These are phyloP conservation scores for Periophthalmus magnuspinnatus DNA, from an alignment of 2,797 vertebrate species.

Conservation along the genomic window DNA sequence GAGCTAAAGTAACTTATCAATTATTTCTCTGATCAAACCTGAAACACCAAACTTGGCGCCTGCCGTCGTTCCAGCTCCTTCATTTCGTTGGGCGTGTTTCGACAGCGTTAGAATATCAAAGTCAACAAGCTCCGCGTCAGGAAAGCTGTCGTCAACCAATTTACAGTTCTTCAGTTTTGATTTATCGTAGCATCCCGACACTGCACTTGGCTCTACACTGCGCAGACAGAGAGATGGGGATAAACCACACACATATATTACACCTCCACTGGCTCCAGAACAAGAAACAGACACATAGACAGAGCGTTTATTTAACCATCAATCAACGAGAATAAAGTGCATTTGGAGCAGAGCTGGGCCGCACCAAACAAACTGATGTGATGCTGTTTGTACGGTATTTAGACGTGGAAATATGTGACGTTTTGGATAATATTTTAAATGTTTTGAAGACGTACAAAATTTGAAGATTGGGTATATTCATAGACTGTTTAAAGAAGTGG, in stretches of 20 bases:
- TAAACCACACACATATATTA: neutral
- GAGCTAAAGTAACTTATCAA: neutral
- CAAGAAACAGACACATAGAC: constrained; percentile 27
- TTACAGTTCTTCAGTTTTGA: constrained; percentile 30
- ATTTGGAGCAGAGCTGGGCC: neutral
- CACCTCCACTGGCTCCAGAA: constrained; percentile 15
- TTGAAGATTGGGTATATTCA: no score
- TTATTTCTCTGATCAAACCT: neutral
- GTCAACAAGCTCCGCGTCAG: constrained; percentile 39
- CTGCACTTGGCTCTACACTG: constrained; percentile 25
- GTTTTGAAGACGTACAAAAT: no score
- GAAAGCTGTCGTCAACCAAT: constrained; percentile 19
- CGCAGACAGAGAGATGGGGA: constrained; percentile 11
- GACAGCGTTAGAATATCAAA: constrained; percentile 42
- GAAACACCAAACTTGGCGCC: neutral
- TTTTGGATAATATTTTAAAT: no score
- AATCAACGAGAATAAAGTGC: neutral
- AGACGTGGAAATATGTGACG: no score
- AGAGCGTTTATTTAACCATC: constrained; percentile 42
- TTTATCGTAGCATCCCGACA: constrained; percentile 20
- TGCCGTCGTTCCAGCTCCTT: neutral
- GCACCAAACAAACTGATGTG: neutral
- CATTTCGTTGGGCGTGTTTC: neutral
- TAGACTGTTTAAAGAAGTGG: no score
- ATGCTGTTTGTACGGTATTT: no score